phyloP scores from a whole-genome alignment of 2,888 invertebrate genomes.

The Phalera bucephala region DNA sequence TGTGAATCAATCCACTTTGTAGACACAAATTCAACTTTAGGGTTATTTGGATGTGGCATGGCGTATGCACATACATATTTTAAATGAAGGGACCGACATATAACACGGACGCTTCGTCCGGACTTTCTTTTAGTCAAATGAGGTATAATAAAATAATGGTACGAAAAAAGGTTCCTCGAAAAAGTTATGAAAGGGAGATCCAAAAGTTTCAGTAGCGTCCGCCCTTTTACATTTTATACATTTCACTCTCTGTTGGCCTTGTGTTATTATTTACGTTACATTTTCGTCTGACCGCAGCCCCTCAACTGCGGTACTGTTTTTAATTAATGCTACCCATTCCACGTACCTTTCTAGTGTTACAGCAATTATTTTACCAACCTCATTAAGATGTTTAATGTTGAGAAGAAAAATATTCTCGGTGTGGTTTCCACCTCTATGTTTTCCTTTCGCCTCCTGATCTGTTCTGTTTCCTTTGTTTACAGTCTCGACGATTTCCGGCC shows the following conservation, averaged over 20 bases:
- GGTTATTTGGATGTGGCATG: constrained; percentile 49
- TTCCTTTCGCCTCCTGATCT: constrained; percentile 22
- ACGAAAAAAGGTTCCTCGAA: constrained; percentile 71
- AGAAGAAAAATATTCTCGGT: constrained; percentile 64
- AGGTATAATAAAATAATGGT: constrained; percentile 77
- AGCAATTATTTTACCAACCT: constrained; percentile 76
- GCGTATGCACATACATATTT: constrained; percentile 70
- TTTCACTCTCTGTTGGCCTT: constrained; percentile 50
- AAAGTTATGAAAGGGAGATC: constrained; percentile 76
- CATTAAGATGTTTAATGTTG: constrained; percentile 73
- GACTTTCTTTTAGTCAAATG: constrained; percentile 79
- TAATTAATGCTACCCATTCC: constrained; percentile 74
- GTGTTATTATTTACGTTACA: constrained; percentile 76
- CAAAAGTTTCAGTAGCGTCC: constrained; percentile 65
- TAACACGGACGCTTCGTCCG: constrained; percentile 60
- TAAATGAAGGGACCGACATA: constrained; percentile 65
- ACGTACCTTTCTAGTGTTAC: constrained; percentile 75
- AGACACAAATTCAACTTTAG: constrained; percentile 45
- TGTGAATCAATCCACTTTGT: constrained; percentile 39
- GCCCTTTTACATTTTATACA: constrained; percentile 69
- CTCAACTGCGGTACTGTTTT: constrained; percentile 63
- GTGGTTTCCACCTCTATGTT: constrained; percentile 46
- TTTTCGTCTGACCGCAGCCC: constrained; percentile 68
- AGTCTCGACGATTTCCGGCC: constrained; percentile 46
- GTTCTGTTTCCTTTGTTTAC: constrained; percentile 48